phyloP scores from a whole-genome alignment of 2,888 invertebrate species.

The Drosophila sordidula region DNA sequence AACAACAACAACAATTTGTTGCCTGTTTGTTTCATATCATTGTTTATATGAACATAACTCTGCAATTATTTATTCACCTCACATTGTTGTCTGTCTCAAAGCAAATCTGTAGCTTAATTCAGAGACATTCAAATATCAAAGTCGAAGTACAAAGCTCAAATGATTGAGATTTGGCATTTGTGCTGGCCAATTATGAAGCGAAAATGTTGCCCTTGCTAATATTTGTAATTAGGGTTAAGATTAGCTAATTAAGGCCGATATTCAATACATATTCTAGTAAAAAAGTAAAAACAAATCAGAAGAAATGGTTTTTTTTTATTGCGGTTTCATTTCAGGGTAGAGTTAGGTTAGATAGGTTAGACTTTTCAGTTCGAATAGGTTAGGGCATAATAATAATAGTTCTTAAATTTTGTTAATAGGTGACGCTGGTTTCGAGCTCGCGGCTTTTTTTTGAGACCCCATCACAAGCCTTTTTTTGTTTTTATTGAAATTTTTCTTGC shows the following conservation, averaged over 20 bases:
- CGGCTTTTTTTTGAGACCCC: too few species aligned
- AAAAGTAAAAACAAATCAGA: too few species aligned
- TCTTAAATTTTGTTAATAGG: too few species aligned
- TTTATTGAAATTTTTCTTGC: too few species aligned
- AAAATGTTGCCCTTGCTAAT: slow-evolving; percentile 5
- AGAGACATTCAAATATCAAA: slow-evolving; percentile 17
- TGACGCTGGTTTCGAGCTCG: too few species aligned
- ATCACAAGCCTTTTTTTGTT: too few species aligned
- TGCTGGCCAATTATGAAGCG: neutral
- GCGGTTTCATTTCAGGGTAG: too few species aligned
- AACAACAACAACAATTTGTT: slow-evolving; percentile 23
- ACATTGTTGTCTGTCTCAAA: slow-evolving; percentile 7
- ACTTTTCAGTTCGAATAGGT: too few species aligned
- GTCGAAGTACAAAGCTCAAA: slow-evolving; percentile 1
- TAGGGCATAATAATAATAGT: too few species aligned
- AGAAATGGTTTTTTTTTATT: too few species aligned
- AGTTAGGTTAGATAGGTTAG: too few species aligned
- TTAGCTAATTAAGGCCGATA: neutral
- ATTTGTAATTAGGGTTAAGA: neutral
- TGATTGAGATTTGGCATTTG: slow-evolving; percentile 9
- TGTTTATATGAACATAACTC: slow-evolving; percentile 14
- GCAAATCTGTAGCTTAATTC: slow-evolving; percentile 14
- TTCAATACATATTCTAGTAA: too few species aligned
- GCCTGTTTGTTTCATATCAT: slow-evolving; percentile 36
- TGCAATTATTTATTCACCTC: slow-evolving; percentile 35